A percentile compares a stretch with the other conserved stretches of the same genome.
Evolutionary conservation across 2,888 invertebrate genomes (phyloP).

Genomic region (Diabrotica balteata): DNA sequence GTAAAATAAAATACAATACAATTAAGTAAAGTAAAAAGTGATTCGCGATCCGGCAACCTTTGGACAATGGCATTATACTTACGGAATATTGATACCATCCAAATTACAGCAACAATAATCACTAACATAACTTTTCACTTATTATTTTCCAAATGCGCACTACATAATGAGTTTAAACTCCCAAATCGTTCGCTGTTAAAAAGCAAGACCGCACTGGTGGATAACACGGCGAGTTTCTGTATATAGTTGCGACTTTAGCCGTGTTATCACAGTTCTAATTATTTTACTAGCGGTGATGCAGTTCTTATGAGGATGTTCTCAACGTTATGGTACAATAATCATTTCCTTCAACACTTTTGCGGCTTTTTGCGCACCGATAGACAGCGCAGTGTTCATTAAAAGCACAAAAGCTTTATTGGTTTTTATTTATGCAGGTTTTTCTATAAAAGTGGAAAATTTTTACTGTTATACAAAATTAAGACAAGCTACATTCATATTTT

Average conservation of each 20-base stretch:
- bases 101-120: conserved; percentile 6
- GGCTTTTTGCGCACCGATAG: conserved; percentile 21
- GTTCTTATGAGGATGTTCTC: conserved; percentile 28
- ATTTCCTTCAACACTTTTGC: conserved; percentile 35
- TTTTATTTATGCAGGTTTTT: too few species aligned
- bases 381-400: background rate
- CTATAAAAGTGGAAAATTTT: too few species aligned
- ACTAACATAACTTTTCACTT: conserved; percentile 5
- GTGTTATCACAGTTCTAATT: conserved; percentile 28
- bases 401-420: too few species aligned
- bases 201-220: conserved; percentile 8
- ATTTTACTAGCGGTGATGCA: conserved; percentile 22
- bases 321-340: conserved; percentile 39
- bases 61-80: background rate
- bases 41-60: too few species aligned
- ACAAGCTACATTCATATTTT: too few species aligned
- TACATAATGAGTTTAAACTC: conserved; percentile 11
- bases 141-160: background rate
- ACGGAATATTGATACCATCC: conserved; percentile 7
- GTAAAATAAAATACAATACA: too few species aligned
- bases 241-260: conserved; percentile 7
- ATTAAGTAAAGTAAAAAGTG: too few species aligned
- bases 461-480: too few species aligned
- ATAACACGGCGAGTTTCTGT: conserved; percentile 15
- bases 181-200: conserved; percentile 31